Evolutionary conservation across 2,797 vertebrate species (phyloP).

Genomic region (Scyliorhinus canicula): DNA sequence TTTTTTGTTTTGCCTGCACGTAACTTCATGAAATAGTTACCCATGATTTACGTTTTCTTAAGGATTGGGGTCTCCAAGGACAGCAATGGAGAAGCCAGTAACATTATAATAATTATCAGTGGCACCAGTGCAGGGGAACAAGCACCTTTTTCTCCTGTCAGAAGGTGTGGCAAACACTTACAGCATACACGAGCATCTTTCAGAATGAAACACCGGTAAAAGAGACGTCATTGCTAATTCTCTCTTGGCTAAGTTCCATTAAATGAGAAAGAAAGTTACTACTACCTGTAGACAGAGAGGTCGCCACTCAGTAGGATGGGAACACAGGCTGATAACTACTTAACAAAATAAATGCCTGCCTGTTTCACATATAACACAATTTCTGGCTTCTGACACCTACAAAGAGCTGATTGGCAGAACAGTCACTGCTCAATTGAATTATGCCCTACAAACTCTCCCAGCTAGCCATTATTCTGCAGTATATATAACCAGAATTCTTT

Average conservation of each 20-base stretch:
- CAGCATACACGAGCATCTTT: not conserved
- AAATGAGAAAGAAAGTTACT: not conserved
- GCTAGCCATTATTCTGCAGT: not conserved
- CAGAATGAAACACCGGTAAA: not conserved
- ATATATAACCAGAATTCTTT: constrained; percentile 11
- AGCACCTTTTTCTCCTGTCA: not conserved
- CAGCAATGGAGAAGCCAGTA: not conserved
- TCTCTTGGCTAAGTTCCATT: not conserved
- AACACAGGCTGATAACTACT: not conserved
- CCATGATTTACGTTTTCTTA: not conserved
- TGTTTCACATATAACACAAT: not conserved
- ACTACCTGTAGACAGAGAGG: not conserved
- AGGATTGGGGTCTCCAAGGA: not conserved
- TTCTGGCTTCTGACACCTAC: not conserved
- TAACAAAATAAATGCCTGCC: not conserved
- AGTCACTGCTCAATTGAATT: not conserved
- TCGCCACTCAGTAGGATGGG: not conserved
- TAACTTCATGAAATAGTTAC: not conserved
- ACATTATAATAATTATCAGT: not conserved
- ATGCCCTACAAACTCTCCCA: not conserved
- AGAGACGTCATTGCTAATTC: not conserved
- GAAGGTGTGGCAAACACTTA: not conserved
- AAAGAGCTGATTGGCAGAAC: not conserved
- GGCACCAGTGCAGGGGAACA: not conserved
- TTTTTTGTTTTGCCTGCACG: too few species aligned